Evolutionary conservation across 2,113 vertebrate genomes (phyloP).

Genomic region (Taurulus bubalis): DNA sequence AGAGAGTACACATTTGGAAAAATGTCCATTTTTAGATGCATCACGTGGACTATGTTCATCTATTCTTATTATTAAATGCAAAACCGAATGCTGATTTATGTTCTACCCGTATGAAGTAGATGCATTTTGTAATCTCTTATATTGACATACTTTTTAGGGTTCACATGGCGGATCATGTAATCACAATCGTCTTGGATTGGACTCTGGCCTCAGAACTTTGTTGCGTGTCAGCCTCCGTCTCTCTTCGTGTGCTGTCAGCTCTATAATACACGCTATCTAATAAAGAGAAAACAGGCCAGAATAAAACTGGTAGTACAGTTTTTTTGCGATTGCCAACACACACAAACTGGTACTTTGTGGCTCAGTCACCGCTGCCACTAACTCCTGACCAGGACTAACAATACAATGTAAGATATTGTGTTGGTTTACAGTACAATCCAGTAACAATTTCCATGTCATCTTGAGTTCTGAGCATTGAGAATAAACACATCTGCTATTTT

Average conservation of each 20-base stretch:
- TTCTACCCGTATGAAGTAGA: not conserved
- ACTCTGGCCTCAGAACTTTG: not conserved
- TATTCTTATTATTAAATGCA: constrained; percentile 2
- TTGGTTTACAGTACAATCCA: not conserved
- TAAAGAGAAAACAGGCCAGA: not conserved
- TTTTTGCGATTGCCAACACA: too few relatives aligned
- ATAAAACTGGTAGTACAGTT: not conserved
- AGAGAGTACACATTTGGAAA: not conserved
- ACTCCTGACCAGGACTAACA: not conserved
- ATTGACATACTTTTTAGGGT: not conserved
- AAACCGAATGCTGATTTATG: not conserved
- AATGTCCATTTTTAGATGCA: constrained; percentile 10
- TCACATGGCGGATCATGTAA: not conserved
- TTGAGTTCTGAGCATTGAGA: not conserved
- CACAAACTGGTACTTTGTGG: too few relatives aligned
- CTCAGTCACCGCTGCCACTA: too few relatives aligned
- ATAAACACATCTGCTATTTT: not conserved
- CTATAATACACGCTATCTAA: not conserved
- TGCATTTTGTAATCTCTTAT: not conserved
- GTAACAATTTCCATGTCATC: not conserved
- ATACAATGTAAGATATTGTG: not conserved
- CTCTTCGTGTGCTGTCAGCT: not conserved
- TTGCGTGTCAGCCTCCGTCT: not conserved
- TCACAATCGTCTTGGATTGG: not conserved
- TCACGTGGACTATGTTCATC: not conserved